Conservation (phyloP, 2,888 invertebrate genomes). For the Cryptocephalus moraei region DNA sequence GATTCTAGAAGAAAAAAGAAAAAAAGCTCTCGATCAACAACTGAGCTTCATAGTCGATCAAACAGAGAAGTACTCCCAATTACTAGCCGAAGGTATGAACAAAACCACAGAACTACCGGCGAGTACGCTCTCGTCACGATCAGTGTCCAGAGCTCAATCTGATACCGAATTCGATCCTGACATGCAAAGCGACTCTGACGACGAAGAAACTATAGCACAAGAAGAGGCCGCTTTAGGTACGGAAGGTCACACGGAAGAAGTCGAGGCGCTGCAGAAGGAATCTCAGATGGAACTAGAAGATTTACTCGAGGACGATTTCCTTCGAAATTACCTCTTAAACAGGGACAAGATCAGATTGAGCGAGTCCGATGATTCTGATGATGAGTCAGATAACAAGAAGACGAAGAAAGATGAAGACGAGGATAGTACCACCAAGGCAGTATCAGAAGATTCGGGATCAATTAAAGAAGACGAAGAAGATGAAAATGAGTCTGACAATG, state of each 20-base stretch:
- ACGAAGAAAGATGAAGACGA: conserved; percentile 47
- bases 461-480: conserved; percentile 27
- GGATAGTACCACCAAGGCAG: conserved; percentile 39
- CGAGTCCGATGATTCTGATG: conserved; percentile 29
- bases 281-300: conserved; percentile 83
- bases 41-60: conserved; percentile 96
- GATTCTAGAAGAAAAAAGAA: conserved; percentile 86
- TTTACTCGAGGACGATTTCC: conserved; percentile 66
- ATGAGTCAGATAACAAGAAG: conserved; percentile 10
- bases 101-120: conserved; percentile 39
- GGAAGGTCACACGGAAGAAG: conserved; percentile 56
- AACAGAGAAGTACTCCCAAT: conserved; percentile 87
- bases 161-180: conserved; percentile 79
- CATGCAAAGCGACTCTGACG: conserved; percentile 68
- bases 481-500: conserved; percentile 26
- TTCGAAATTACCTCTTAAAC: conserved; percentile 69
- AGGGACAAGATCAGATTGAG: conserved; percentile 46
- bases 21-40: conserved; percentile 91
- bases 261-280: conserved; percentile 79
- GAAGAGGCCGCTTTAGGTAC: conserved; percentile 53
- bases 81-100: conserved; percentile 78
- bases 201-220: conserved; percentile 89
- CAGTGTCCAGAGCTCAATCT: conserved; percentile 37
- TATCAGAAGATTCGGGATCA: conserved; percentile 15
- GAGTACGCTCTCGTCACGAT: conserved; percentile 42